Conservation (phyloP, 53 echinoderm and acorn worm species). For the Arbacia lixula region DNA sequence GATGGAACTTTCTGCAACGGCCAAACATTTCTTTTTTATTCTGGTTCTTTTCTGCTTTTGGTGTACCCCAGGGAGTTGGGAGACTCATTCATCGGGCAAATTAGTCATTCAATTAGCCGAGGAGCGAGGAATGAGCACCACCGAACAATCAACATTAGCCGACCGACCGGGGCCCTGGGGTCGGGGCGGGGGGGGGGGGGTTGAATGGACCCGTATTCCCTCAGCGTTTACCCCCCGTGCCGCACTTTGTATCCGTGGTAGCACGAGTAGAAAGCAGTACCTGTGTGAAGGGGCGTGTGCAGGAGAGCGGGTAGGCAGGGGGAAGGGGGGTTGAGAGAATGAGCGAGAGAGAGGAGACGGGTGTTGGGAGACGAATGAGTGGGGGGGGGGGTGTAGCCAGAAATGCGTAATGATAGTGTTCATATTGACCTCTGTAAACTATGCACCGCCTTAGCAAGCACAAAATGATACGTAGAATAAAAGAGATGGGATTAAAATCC, state of each 20-base stretch:
- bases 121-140: constrained; percentile 14
- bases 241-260: constrained; percentile 10
- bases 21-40: no score
- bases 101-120: constrained; percentile 49
- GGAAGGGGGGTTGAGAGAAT: no score
- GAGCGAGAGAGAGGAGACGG: background rate
- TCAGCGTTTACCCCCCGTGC: constrained; percentile 8
- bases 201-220: background rate
- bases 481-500: no score
- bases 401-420: no score
- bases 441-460: no score
- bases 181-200: background rate
- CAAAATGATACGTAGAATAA: no score
- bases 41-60: no score
- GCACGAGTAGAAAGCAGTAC: background rate
- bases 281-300: background rate
- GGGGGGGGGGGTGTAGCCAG: background rate
- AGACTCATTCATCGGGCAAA: constrained; percentile 27
- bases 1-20: no score
- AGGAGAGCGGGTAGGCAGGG: background rate
- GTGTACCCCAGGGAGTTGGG: background rate
- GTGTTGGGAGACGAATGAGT: background rate
- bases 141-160: constrained; percentile 33
- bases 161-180: background rate
- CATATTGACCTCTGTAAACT: no score